Conservation (phyloP, 35 echinoderm and acorn worm species). For the Amphiura filiformis region DNA sequence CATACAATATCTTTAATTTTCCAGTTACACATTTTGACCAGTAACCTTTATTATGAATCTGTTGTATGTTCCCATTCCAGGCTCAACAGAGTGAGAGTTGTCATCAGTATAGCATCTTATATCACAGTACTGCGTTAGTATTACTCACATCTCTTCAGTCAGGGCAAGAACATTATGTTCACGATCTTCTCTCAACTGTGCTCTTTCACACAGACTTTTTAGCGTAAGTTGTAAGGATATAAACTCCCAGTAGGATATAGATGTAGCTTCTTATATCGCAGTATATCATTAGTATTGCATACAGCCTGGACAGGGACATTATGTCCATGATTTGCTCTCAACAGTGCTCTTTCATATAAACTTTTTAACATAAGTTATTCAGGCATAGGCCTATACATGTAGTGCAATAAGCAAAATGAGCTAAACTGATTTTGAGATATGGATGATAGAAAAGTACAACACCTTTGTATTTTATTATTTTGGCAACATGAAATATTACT, state of each 20-base stretch:
- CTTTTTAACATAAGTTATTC: constrained; percentile 87
- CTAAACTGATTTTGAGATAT: too few species aligned
- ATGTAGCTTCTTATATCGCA: constrained; percentile 74
- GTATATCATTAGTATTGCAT: constrained; percentile 61
- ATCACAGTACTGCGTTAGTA: constrained; percentile 69
- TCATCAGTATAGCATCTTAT: constrained; percentile 66
- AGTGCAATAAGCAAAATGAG: too few species aligned
- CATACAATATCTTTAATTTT: too few species aligned
- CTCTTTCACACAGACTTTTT: constrained; percentile 85
- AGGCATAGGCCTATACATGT: too few species aligned
- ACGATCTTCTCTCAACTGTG: constrained; percentile 75
- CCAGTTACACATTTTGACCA: too few species aligned
- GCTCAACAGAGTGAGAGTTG: constrained; percentile 66
- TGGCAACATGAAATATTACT: too few species aligned
- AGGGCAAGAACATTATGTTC: constrained; percentile 81
- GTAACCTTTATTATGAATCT: too few species aligned
- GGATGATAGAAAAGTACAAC: too few species aligned
- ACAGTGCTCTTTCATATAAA: constrained; percentile 73
- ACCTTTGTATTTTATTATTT: too few species aligned
- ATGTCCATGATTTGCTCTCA: constrained; percentile 83
- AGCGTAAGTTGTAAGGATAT: constrained; percentile 85
- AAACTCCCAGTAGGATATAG: too few species aligned
- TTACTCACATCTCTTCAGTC: constrained; percentile 71
- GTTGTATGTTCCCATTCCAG: constrained; percentile 37
- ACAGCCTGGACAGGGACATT: constrained; percentile 78